These are phyloP conservation scores for Plotosus lineatus DNA, from an alignment of 2,113 vertebrate species.

Conservation along the genomic window DNA sequence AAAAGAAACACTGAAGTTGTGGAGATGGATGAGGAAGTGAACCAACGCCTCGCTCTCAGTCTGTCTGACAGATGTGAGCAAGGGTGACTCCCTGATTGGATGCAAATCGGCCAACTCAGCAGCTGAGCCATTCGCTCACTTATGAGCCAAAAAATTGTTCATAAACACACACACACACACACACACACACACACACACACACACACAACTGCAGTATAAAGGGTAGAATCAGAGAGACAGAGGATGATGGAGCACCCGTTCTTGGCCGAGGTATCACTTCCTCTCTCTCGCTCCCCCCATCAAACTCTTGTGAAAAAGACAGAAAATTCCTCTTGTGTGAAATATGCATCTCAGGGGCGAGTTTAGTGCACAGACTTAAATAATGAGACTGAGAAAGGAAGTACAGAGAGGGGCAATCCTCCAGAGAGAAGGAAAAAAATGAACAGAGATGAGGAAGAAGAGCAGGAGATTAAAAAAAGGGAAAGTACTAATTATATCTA, in stretches of 20 bases:
- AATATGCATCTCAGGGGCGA: constrained; percentile 56
- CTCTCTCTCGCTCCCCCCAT: constrained; percentile 12
- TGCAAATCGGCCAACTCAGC: background rate
- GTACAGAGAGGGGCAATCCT: constrained; percentile 26
- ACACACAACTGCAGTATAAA: background rate
- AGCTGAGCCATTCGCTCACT: background rate
- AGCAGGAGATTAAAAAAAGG: background rate
- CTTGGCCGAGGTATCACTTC: constrained; percentile 29
- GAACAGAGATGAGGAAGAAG: background rate
- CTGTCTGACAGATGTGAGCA: constrained; percentile 10
- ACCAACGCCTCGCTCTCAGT: background rate
- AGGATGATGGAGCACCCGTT: constrained; percentile 20
- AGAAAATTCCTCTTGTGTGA: constrained; percentile 57
- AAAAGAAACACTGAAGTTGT: background rate
- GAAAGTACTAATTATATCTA: background rate
- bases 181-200: background rate
- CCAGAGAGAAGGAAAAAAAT: constrained; percentile 16
- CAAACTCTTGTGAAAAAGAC: constrained; percentile 47
- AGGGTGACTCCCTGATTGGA: background rate
- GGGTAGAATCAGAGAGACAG: background rate
- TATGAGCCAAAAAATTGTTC: background rate
- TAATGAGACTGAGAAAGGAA: constrained; percentile 42
- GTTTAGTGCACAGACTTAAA: constrained; percentile 47
- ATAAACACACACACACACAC: background rate
- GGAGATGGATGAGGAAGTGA: background rate